Evolutionary conservation across 2,113 vertebrate species (phyloP).

Genomic region (Bufo bufo): DNA sequence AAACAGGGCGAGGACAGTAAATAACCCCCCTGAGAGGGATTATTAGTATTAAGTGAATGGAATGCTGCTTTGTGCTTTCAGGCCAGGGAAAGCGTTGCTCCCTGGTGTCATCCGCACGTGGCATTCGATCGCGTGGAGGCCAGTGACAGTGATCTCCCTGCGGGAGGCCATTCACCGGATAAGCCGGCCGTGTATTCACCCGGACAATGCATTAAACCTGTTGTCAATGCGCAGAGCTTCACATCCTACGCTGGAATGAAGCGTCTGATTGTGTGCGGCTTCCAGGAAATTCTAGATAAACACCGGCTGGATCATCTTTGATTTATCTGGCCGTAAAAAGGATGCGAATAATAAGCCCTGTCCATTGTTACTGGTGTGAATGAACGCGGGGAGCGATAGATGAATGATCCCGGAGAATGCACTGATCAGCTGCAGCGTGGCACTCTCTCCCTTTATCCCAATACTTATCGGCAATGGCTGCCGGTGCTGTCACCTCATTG

Average conservation of each 20-base stretch:
- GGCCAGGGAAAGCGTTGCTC: neutral
- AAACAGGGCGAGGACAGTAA: neutral
- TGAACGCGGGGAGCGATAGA: neutral
- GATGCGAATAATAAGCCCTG: neutral
- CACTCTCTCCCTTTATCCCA: neutral
- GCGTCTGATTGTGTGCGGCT: constrained; percentile 32
- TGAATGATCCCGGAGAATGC: constrained; percentile 31
- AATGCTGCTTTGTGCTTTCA: neutral
- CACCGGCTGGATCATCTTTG: constrained; percentile 12
- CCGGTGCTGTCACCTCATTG: constrained; percentile 21
- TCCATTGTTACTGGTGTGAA: constrained; percentile 31
- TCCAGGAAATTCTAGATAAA: constrained; percentile 53
- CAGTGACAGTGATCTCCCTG: constrained; percentile 32
- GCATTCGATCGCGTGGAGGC: neutral
- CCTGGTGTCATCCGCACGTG: neutral
- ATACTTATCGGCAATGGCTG: neutral
- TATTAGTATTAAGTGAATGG: constrained; percentile 8
- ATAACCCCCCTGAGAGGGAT: neutral
- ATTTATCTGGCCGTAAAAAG: constrained; percentile 25
- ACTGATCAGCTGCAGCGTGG: neutral
- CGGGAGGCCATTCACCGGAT: constrained; percentile 19
- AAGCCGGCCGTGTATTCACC: constrained; percentile 5
- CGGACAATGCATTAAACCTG: constrained; percentile 36
- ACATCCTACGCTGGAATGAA: constrained; percentile 29
- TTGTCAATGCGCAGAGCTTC: constrained; percentile 2